phyloP scores from a whole-genome alignment of 2,888 invertebrate genomes.

The Chaetogeoica ovagalla region DNA sequence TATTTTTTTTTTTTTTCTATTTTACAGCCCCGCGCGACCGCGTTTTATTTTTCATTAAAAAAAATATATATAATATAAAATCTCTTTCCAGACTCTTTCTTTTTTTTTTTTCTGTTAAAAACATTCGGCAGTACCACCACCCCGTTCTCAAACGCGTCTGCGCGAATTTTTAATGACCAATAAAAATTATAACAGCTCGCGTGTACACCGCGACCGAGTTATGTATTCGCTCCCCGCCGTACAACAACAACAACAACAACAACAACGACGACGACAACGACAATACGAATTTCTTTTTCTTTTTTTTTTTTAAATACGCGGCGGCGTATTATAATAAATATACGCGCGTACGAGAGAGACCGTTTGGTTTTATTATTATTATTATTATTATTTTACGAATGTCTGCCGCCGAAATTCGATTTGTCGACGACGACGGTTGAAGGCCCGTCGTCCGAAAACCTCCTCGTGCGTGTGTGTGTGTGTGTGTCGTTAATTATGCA shows the following conservation, averaged over 20 bases:
- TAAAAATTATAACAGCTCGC: conserved; percentile 17
- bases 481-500: not conserved
- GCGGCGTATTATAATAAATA: no score
- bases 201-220: not conserved
- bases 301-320: no score
- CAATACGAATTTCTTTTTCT: no score
- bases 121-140: no score
- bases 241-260: no score
- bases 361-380: not conserved
- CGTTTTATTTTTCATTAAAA: conserved; percentile 51
- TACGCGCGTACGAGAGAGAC: no score
- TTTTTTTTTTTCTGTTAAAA: conserved; percentile 15
- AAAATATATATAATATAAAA: conserved; percentile 5
- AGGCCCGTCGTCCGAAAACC: not conserved
- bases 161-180: conserved; percentile 50
- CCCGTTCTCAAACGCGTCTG: no score
- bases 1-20: no score
- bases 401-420: not conserved
- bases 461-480: no score
- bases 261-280: no score
- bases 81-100: conserved; percentile 28
- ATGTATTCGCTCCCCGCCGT: not conserved
- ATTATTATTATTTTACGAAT: not conserved
- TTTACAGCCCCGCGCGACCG: no score
- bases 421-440: not conserved